Evolutionary conservation across 92 coral and sea anemone species (phyloP), one percentile per base, ranked within the genome.

Genomic region (Micromussa lordhowensis): DNA sequence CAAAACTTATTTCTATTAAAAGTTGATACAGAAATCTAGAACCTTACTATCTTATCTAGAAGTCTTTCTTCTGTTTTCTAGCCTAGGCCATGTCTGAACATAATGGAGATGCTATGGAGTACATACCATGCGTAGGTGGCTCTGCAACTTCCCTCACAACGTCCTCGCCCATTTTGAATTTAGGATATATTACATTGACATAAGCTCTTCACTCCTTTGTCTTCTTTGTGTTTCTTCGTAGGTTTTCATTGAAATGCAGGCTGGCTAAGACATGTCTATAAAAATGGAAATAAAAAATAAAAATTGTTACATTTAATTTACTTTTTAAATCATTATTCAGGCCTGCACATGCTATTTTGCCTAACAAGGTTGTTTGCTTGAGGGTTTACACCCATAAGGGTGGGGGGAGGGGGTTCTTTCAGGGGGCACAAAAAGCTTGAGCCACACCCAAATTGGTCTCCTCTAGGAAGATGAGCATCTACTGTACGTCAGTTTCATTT

Each of bases 201-300:
- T 81, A 70, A 0, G 57, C 61, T 54, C 49, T 81, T 40, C 88
- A 88, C 34, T 88, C 75, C 70, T 82, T 88, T 53, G 70, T 75
- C 48, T 81, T 16, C 81, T 81, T 81, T 17, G 77, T 24, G 28
- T 81, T 13, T 55, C 91, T 80, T 36, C 81, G 55, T 6, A 81
- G 70, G 26, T 88, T 88, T n/a, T 72, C 87, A 38, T 88, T 82
- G 71, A 88, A 88, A 74, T 88, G 87, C 29, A 88, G 82, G 68
- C 87, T 73, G 55, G 91, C 91, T 31, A 88, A 73, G 73, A 82
- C 51, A 61, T 88, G 91, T 59, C 91, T 88, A 51, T 19, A 72
- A 80, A 68, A 13, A 66, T 0, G 6, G 22, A 59, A 59, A 29
- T 29, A 1, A 38, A 73, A 17, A 17, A 73, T 3, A 29, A 31